Conservation (phyloP, 2,113 vertebrate genomes). For the Callipepla squamata region DNA sequence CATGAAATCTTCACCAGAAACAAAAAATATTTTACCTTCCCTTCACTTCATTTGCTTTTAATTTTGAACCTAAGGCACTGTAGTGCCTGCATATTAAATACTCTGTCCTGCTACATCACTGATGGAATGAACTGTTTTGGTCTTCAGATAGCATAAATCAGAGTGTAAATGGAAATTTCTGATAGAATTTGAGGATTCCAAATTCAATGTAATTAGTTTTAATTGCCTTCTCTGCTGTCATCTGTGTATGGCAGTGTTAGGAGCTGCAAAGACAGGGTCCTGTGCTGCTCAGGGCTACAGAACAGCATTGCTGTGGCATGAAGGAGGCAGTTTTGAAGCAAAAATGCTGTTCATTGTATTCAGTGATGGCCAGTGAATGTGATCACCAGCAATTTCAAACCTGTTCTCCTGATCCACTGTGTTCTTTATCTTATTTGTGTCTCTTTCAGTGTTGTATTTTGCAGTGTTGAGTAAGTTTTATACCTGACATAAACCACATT, state of each 20-base stretch:
- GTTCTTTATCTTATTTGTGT: background rate
- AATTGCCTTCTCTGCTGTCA: background rate
- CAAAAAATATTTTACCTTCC: background rate
- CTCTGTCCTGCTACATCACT: slow-evolving; percentile 35
- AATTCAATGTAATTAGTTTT: background rate
- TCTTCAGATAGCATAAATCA: background rate
- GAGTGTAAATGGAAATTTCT: background rate
- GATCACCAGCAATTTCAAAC: slow-evolving; percentile 1
- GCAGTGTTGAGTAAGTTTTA: background rate
- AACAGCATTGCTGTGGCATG: rapidly evolving
- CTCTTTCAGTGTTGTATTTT: background rate
- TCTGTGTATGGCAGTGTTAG: background rate
- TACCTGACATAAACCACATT: background rate
- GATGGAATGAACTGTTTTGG: slow-evolving; percentile 31
- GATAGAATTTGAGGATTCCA: background rate
- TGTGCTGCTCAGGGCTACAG: background rate
- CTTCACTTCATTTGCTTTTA: background rate
- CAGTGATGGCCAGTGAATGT: slow-evolving; percentile 52
- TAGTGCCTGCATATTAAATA: background rate
- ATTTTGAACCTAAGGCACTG: background rate
- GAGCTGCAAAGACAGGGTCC: background rate
- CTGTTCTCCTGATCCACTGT: background rate
- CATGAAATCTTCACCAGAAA: background rate
- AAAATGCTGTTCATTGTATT: slow-evolving; percentile 35
- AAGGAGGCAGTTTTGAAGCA: background rate